Evolutionary conservation across 2,888 invertebrate genomes (phyloP).

Genomic region (Neelides folsomi): DNA sequence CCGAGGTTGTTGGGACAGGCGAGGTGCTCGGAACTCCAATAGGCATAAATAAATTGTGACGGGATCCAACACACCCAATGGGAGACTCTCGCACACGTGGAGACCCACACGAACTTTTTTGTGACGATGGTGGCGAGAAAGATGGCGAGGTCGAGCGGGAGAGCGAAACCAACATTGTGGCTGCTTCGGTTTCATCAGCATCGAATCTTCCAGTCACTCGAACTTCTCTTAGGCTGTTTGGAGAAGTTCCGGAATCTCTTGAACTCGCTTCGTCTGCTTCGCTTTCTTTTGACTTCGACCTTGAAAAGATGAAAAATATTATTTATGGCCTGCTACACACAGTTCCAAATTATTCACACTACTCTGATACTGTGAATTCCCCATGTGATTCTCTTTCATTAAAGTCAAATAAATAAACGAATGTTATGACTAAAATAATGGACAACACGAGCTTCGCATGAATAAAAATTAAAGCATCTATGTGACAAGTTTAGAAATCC

Average conservation of each 20-base stretch:
- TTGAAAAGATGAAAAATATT: not conserved
- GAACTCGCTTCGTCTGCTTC: conserved; percentile 32
- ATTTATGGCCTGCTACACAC: too few species aligned
- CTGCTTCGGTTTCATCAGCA: conserved; percentile 90
- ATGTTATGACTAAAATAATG: not conserved
- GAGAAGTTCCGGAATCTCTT: conserved; percentile 30
- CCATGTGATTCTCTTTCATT: too few species aligned
- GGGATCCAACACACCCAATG: conserved; percentile 51
- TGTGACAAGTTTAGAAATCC: conserved; percentile 9
- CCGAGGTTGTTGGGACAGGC: conserved; percentile 25
- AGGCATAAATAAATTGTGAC: conserved; percentile 83
- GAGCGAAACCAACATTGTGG: conserved; percentile 72
- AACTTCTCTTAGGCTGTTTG: conserved; percentile 24
- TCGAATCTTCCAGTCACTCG: conserved; percentile 59
- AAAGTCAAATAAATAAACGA: not conserved
- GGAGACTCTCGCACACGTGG: conserved; percentile 55
- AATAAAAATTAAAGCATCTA: not conserved
- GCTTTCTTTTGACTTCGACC: conserved; percentile 32
- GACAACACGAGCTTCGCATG: not conserved
- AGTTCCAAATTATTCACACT: too few species aligned
- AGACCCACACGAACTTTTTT: conserved; percentile 49
- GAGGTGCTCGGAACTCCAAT: conserved; percentile 44
- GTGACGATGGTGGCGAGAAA: conserved; percentile 53
- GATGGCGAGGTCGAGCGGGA: conserved; percentile 87
- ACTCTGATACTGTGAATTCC: too few species aligned